Evolutionary conservation across 1,140 invertebrate genomes (phyloP), one percentile per base, ranked within the genome.

Genomic region (Lepidotrigona ventralis): DNA sequence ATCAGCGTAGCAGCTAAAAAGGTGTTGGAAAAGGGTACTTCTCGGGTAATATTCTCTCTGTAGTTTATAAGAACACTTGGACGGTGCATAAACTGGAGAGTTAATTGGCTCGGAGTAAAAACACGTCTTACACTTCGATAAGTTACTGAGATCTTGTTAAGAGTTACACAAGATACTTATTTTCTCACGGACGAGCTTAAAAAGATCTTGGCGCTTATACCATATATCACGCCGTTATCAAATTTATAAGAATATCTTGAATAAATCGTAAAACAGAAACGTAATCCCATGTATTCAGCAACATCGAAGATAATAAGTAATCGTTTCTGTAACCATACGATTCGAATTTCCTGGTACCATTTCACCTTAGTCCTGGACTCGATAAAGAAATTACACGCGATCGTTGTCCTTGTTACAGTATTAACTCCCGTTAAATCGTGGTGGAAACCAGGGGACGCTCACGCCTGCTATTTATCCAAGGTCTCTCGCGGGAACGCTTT

Each of bases 371-470:
- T 26, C 26, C 8, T 26, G 33, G 8, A 23, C 54, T 4, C 12
- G 29, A 74, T 81, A 68, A 39, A 81, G 80, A 81, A 69, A 81
- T 81, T 75, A 76, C 5, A 39, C n/a, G 29, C 5, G 58, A 75
- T 54, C 79, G 29, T 46, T 81, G 80, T 81, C 80, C 72, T 29
- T 39, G 51, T 33, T 66, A 23, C 23, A 26, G 39, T 58, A 63
- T 56, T 51, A 58, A 81, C 80, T 76, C n/a, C 72, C 63, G 73
- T 76, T 75, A 76, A 68, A 81, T 76, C 23, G 33, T 54, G 23
- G 12, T 2, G 26, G 53, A 72, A 73, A 51, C 54, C 14, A n/a
- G 23, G 14, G 46, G 60, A 39, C 51, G 76, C n/a, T 14, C 58
- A 64, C 69, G 71, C 51, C 51, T 14, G 58, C 33, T 74, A 54